Evolutionary conservation across 2,888 invertebrate genomes (phyloP), one percentile per base, ranked within the genome.

Genomic region (Muscina levida): DNA sequence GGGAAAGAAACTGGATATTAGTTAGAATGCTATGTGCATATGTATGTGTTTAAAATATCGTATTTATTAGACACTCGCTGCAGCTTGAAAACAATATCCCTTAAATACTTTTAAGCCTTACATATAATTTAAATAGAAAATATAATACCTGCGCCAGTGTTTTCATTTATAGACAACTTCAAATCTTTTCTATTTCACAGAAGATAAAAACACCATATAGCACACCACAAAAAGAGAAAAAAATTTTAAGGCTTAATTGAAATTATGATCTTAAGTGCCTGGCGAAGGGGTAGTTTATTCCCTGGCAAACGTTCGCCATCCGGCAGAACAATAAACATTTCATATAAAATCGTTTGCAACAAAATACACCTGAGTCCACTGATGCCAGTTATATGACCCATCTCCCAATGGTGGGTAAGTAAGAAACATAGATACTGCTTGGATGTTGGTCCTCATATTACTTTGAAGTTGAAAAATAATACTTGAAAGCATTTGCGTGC

Each of bases 331-430:
- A 62, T 62, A 62, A 65, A 66, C 67, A 76, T 56, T 76, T 59
- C 68, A 70, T 56, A 65, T 71, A 65, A 76, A 68, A 65, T 39
- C 62, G 17, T 22, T 59, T 24, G 72, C 59, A 77, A 66, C 71
- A 46, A 77, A 71, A 24, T 31, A 53, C 72, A 72, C 67, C 77
- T 72, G 62, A 68, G 67, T 37, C 44, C 72, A 31, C n/a, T 31
- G 31, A 31, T 31, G 31, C 31, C 31, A 31, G 31, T 31, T 31
- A 31, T 8, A 31, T 31, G 3, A 31, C 31, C 31, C 31, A 31
- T 31, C 31, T 31, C 8, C 31, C 3, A 31, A n/a, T n/a, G n/a
- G n/a, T n/a, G n/a, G n/a, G n/a, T n/a, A n/a, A n/a, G 31, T 31
- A 31, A 37, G 24, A 24, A 6, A 37, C 15, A 31, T 56, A 56